phyloP scores from a whole-genome alignment of 2,113 vertebrate genomes.

The Ondatra zibethicus region DNA sequence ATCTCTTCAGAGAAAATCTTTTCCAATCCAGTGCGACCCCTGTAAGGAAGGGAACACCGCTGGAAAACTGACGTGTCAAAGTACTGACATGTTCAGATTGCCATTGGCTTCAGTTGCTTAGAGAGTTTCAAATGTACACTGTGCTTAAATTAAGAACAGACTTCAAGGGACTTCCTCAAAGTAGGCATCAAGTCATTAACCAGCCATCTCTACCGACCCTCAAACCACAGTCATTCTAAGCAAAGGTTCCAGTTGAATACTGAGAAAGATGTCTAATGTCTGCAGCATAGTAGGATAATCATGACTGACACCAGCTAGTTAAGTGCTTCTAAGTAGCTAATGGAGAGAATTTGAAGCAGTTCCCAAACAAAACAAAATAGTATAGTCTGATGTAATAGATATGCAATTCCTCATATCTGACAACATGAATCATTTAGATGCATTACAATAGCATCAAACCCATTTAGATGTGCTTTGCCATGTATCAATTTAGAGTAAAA shows the following conservation, averaged over 20 bases:
- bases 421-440: neutral
- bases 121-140: neutral
- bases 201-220: neutral
- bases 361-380: neutral
- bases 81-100: neutral
- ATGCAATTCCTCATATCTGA: neutral
- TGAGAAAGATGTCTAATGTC: neutral
- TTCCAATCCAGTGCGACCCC: constrained; percentile 1
- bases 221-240: too few relatives aligned
- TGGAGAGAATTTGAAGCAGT: neutral
- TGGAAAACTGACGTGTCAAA: constrained; percentile 33
- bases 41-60: neutral
- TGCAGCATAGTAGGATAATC: neutral
- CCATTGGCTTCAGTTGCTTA: constrained; percentile 7
- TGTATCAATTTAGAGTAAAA: neutral
- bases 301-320: neutral
- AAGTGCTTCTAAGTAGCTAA: neutral
- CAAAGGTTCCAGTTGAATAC: too few relatives aligned
- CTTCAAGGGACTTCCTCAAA: neutral
- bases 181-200: neutral
- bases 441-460: neutral
- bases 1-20: neutral
- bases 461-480: neutral
- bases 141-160: neutral
- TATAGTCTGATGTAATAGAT: neutral